These are phyloP conservation scores for Chrysocyon brachyurus DNA, from an alignment of 2,797 vertebrate genomes.

Conservation along the genomic window DNA sequence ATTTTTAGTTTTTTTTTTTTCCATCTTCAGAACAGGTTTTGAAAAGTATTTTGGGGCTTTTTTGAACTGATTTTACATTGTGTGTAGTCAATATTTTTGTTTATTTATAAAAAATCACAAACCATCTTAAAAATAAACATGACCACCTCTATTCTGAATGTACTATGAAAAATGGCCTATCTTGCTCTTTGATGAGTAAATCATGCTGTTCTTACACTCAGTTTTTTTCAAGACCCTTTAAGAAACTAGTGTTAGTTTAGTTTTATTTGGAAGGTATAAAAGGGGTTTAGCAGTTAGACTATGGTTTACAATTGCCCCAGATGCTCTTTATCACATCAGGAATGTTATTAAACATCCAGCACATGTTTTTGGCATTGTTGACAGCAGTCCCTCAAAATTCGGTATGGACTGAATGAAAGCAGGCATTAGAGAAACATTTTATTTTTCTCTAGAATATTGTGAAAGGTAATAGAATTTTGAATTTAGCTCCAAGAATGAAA, in stretches of 20 bases:
- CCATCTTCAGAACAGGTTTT: neutral
- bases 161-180: neutral
- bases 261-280: constrained; percentile 48
- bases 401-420: neutral
- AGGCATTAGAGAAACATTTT: constrained; percentile 54
- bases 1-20: constrained; percentile 30
- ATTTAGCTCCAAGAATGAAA: constrained; percentile 70
- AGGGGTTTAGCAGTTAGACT: neutral
- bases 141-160: neutral
- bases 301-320: neutral
- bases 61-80: neutral
- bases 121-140: constrained; percentile 1
- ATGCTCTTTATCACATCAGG: constrained; percentile 19
- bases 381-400: constrained; percentile 31
- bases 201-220: neutral
- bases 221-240: neutral
- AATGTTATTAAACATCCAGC: neutral
- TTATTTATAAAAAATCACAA: constrained; percentile 31
- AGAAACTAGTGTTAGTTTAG: neutral
- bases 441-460: constrained; percentile 57
- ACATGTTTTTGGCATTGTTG: neutral
- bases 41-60: neutral
- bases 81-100: neutral
- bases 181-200: neutral
- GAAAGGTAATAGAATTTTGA: constrained; percentile 59